A percentile compares a stretch with the other conserved stretches of the same genome.
Evolutionary conservation across 2,113 vertebrate species (phyloP).

Genomic region (Corythornis cristatus): DNA sequence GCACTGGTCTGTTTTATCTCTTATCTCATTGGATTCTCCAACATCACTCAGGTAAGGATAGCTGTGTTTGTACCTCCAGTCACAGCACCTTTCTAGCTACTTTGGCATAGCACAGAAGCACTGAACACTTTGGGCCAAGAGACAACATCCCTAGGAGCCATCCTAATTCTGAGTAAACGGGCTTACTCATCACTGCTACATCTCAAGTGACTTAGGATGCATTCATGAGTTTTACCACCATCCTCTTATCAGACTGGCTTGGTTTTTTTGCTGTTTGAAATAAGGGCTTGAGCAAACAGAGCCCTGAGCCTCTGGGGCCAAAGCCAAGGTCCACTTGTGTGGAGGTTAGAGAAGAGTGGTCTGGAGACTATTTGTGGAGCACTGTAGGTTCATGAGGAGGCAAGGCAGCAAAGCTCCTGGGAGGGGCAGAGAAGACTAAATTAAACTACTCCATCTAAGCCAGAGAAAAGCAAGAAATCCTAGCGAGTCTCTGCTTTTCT

Average conservation of each 20-base stretch:
- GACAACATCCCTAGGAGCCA: not conserved
- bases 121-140: not conserved
- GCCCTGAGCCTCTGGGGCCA: not conserved
- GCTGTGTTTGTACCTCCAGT: not conserved
- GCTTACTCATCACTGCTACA: not conserved
- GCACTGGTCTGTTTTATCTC: constrained; percentile 86
- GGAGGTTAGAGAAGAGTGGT: not conserved
- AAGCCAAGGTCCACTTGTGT: not conserved
- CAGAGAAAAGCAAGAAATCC: not conserved
- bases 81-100: not conserved
- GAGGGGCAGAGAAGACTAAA: not conserved
- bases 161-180: not conserved
- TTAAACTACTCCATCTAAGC: not conserved
- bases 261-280: not conserved
- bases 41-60: constrained; percentile 85
- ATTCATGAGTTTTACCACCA: not conserved
- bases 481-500: not conserved
- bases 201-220: not conserved
- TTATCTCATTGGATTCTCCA: constrained; percentile 89
- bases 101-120: not conserved
- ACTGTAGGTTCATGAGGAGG: not conserved
- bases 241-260: not conserved
- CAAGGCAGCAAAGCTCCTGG: not conserved
- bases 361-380: not conserved
- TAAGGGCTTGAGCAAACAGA: not conserved